phyloP scores from a whole-genome alignment of 1,140 invertebrate genomes.

The Drosophila saltans region DNA sequence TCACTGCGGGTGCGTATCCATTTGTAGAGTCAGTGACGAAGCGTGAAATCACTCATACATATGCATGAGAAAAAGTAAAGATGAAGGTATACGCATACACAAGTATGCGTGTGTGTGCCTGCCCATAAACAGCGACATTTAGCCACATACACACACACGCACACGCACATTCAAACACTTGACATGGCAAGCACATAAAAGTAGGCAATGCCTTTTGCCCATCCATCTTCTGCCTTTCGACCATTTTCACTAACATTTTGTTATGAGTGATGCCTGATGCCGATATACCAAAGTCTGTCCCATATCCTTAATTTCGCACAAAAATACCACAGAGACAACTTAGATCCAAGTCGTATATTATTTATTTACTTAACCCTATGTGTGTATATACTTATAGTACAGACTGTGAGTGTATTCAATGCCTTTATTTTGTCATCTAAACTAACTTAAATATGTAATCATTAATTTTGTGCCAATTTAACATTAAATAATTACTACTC shows the following conservation, averaged over 20 bases:
- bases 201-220: slow-evolving; percentile 46
- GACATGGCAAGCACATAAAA: slow-evolving; percentile 36
- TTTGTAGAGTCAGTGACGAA: slow-evolving; percentile 26
- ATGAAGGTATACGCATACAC: slow-evolving; percentile 20
- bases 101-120: slow-evolving; percentile 36
- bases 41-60: slow-evolving; percentile 59
- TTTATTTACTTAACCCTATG: slow-evolving; percentile 49
- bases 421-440: slow-evolving; percentile 9
- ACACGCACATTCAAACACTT: slow-evolving; percentile 23
- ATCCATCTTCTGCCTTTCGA: slow-evolving; percentile 1
- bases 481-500: neutral
- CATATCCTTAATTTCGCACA: slow-evolving; percentile 36
- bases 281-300: slow-evolving; percentile 14
- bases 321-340: slow-evolving; percentile 64
- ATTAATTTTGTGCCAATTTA: neutral
- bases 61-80: slow-evolving; percentile 39
- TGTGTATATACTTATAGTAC: slow-evolving; percentile 2
- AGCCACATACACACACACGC: slow-evolving; percentile 29
- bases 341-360: slow-evolving; percentile 20
- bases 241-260: slow-evolving; percentile 16
- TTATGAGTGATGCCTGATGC: slow-evolving; percentile 17
- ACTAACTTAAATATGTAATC: neutral
- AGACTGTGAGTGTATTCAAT: slow-evolving; percentile 14
- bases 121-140: slow-evolving; percentile 68
- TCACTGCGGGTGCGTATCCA: slow-evolving; percentile 29